Base-by-base conservation (phyloP, 2,797 vertebrate genomes). In the Uromys caudimaculatus region DNA sequence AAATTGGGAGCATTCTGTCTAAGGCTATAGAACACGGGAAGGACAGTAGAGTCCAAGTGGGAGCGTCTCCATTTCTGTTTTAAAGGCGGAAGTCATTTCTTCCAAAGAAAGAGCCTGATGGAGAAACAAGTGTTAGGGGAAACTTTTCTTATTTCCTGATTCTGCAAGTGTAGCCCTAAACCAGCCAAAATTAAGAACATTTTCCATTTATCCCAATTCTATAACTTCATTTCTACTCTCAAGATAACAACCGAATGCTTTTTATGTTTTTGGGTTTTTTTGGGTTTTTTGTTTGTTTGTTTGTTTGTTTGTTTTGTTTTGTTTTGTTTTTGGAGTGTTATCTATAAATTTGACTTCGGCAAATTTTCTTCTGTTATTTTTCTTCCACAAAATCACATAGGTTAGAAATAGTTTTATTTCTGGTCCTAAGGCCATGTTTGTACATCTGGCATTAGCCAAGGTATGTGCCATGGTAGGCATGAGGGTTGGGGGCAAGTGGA, bases 181-280 rank as follows among this genome's bases (percentile, higher is more conserved):
- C 14, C 76, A 93, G 24, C 44, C 44, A 54, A 58, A 85, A 93
- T 58, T 84, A 47, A 76, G 29, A 93, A 52, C 89, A 79, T 86
- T 93, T 94, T 71, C 10, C 69, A 38, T 75, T 86, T 47, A n/a
- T 84, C 3, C 41, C 44, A 93, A 7, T 95, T 90, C 41, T n/a
- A 14, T 54, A 75, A 86, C 56, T 81, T 94, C n/a, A n/a, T 9
- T 79, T 95, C 81, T 90, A n/a, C 3, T 78, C 75, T 96, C 83
- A 86, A 29, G 67, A 81, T 16, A 77, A 19, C 83, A 93, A 75
- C 29, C 73, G 90, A 93, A 94, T 83, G 21, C 35, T 73, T 32
- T 67, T 38, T 3, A n/a, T 83, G 35, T 14, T 47, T 23, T 21
- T 41, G 41, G n/a, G n/a, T n/a, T n/a, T n/a, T n/a, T n/a, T n/a